Evolutionary conservation across 2,888 invertebrate species (phyloP), one percentile per base, ranked within the genome.

Genomic region (Melinaea marsaeus): DNA sequence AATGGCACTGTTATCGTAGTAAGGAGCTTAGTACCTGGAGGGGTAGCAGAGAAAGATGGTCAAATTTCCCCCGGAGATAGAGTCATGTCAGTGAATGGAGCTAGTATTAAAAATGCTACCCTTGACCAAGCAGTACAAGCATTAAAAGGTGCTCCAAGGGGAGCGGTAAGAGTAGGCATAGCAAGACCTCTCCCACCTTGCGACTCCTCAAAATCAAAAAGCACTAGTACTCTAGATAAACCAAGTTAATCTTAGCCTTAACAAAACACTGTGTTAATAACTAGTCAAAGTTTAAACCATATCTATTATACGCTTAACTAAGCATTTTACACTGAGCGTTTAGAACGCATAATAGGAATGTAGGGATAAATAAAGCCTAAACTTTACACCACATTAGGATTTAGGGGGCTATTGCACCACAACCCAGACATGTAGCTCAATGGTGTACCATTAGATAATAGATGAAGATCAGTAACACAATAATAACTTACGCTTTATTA

Each of bases 1-100:
- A 95, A 95, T 77, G 97, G 98, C 77, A 98, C 98, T 72, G 98
- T 99, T 73, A 99, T 99, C 86, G 98, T 99, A 69, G 97, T 99
- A 74, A 94, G 98, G 75, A 98, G 98, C 80, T 92, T 99, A 72
- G 99, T 99, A 62, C 99, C 99, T 45, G 98, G 98, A 64, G 99
- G 99, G 46, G 96, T 97, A n/a, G 99, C 99, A 13, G 98, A 98
- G 88, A 94, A 95, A 72, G 97, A 98, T 80, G 98, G 98, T 51
- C 94, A 97, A 65, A 94, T 99, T 69, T 96, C 97, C 72, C 99
- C 99, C 0, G 99, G 99, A 34, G 99, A 99, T 87, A 92, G 99
- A 71, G 93, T 97, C 34, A 93, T 97, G 76, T 96, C 96, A 55
- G 99, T 99, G 11, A 98, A 99, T 81, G 97, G 97, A 73, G 95